Evolutionary conservation across 2,888 invertebrate species (phyloP).

Genomic region (Petrolisthes cinctipes): DNA sequence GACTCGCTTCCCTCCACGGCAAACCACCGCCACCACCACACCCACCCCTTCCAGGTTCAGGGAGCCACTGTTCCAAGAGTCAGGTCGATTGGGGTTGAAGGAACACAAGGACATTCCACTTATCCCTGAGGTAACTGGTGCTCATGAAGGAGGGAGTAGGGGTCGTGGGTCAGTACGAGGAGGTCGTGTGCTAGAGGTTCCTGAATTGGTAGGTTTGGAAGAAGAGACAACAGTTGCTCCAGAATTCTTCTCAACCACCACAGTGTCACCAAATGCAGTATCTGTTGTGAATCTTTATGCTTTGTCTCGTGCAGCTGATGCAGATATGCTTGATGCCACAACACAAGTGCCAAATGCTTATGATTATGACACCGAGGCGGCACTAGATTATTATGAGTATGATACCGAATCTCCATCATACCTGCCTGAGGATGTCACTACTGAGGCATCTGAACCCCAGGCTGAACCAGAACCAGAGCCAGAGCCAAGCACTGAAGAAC

Average conservation of each 20-base stretch:
- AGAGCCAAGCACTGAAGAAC: constrained; percentile 45
- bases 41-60: background rate
- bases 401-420: constrained; percentile 11
- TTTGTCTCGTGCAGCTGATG: constrained; percentile 56
- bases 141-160: background rate
- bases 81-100: constrained; percentile 17
- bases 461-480: constrained; percentile 50
- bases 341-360: constrained; percentile 24
- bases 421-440: constrained; percentile 28
- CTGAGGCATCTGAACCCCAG: constrained; percentile 18
- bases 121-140: constrained; percentile 31
- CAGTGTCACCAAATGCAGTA: constrained; percentile 37
- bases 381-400: constrained; percentile 39
- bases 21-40: constrained; percentile 30
- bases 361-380: constrained; percentile 41
- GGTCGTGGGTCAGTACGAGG: constrained; percentile 26
- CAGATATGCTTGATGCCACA: constrained; percentile 37
- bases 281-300: constrained; percentile 57
- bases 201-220: background rate
- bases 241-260: constrained; percentile 29
- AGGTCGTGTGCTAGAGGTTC: constrained; percentile 12
- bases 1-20: constrained; percentile 61
- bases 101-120: constrained; percentile 41
- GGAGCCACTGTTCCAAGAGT: constrained; percentile 45
- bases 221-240: constrained; percentile 28